Conservation (phyloP, 2,888 invertebrate species). For the Xanthia icteritia region DNA sequence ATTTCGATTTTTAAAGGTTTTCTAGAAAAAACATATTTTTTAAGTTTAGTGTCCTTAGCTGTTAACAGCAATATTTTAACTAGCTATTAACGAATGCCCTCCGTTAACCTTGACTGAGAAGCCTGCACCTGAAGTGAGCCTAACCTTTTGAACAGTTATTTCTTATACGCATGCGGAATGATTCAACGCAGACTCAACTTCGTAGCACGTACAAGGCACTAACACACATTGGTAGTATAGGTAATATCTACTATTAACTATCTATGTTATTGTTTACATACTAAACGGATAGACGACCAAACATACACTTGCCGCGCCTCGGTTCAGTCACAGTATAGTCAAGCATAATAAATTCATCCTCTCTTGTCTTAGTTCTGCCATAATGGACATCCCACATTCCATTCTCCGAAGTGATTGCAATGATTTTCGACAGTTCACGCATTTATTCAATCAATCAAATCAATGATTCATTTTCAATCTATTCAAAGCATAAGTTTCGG, state of each 20-base stretch:
- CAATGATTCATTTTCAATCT: too few species aligned
- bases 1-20: neutral
- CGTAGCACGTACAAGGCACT: neutral
- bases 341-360: neutral
- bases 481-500: too few species aligned
- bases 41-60: neutral
- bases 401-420: neutral
- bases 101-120: conserved; percentile 3
- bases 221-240: neutral
- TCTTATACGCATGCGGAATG: neutral
- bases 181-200: neutral
- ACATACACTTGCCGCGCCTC: neutral
- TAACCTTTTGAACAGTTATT: conserved; percentile 11
- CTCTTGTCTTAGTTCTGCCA: neutral
- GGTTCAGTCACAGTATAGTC: neutral
- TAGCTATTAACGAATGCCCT: neutral
- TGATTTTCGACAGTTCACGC: neutral
- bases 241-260: neutral
- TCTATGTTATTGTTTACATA: neutral
- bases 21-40: neutral
- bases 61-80: neutral
- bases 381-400: neutral
- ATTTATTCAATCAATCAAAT: too few species aligned
- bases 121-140: neutral
- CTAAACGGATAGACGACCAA: neutral